Conservation (phyloP, 1,140 invertebrate species). For the Pteromalus puparum region DNA sequence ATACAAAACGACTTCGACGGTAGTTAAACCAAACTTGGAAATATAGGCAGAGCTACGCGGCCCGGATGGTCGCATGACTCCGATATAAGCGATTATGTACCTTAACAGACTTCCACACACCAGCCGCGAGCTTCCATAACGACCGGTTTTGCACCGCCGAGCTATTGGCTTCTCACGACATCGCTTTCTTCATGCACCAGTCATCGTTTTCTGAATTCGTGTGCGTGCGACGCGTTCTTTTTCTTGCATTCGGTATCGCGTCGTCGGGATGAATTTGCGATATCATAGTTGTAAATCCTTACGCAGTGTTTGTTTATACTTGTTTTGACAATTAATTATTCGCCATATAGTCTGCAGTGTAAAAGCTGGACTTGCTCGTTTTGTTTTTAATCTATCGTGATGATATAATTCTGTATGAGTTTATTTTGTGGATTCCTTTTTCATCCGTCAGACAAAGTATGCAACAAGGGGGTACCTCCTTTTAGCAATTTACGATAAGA, state of each 20-base stretch:
- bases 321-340: too few species aligned
- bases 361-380: too few species aligned
- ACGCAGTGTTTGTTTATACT: too few species aligned
- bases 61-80: slow-evolving; percentile 67
- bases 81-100: slow-evolving; percentile 68
- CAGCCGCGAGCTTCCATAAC: slow-evolving; percentile 58
- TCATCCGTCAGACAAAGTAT: too few species aligned
- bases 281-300: neutral
- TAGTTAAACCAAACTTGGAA: slow-evolving; percentile 69
- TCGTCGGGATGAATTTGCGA: neutral
- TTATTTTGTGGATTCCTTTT: too few species aligned
- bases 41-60: slow-evolving; percentile 64
- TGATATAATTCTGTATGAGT: too few species aligned
- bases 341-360: too few species aligned
- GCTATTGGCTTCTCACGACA: slow-evolving; percentile 66
- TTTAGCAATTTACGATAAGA: slow-evolving; percentile 25
- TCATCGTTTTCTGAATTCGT: slow-evolving; percentile 16
- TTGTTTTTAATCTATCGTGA: too few species aligned
- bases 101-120: slow-evolving; percentile 62
- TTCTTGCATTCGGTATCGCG: neutral
- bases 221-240: neutral
- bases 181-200: slow-evolving; percentile 54
- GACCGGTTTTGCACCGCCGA: slow-evolving; percentile 63
- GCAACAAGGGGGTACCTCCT: too few species aligned
- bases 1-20: slow-evolving; percentile 54